These are phyloP conservation scores for Xylota sylvarum DNA, from an alignment of 2,888 invertebrate genomes.

Conservation along the genomic window DNA sequence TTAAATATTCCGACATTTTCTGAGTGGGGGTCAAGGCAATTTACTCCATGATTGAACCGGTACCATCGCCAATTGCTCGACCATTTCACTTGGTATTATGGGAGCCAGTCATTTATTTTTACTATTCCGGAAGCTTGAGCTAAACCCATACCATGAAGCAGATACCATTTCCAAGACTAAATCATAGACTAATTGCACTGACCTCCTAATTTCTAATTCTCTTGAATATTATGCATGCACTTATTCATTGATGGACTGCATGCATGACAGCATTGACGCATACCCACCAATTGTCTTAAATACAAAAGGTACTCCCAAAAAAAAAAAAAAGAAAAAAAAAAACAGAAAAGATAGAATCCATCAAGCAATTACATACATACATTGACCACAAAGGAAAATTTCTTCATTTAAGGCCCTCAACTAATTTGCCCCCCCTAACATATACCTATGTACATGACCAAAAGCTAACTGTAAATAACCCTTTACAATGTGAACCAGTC, in stretches of 20 bases:
- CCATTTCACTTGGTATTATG: too few species aligned
- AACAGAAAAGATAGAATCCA: not conserved
- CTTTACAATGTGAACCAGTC: conserved; percentile 46
- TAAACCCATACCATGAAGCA: too few species aligned
- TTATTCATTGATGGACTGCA: not conserved
- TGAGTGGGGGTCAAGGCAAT: too few species aligned
- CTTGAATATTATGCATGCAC: not conserved
- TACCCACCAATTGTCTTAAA: conserved; percentile 4
- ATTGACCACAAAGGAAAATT: conserved; percentile 20
- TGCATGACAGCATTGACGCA: not conserved
- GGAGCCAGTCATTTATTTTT: too few species aligned
- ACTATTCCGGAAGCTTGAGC: too few species aligned
- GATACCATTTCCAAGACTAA: too few species aligned
- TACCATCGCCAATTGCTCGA: too few species aligned
- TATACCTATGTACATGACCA: not conserved
- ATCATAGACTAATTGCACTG: too few species aligned
- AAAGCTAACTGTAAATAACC: conserved; percentile 57
- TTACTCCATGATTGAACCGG: too few species aligned
- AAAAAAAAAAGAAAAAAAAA: not conserved
- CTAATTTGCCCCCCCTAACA: not conserved
- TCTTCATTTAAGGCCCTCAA: conserved; percentile 11
- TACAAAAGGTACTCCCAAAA: not conserved
- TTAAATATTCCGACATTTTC: too few species aligned
- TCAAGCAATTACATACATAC: not conserved
- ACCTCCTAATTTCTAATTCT: not conserved